Percentiles rank a stretch among this genome's conserved stretches.
These are phyloP conservation scores for Chunga burmeisteri DNA, from an alignment of 2,113 vertebrate species.

Conservation along the genomic window DNA sequence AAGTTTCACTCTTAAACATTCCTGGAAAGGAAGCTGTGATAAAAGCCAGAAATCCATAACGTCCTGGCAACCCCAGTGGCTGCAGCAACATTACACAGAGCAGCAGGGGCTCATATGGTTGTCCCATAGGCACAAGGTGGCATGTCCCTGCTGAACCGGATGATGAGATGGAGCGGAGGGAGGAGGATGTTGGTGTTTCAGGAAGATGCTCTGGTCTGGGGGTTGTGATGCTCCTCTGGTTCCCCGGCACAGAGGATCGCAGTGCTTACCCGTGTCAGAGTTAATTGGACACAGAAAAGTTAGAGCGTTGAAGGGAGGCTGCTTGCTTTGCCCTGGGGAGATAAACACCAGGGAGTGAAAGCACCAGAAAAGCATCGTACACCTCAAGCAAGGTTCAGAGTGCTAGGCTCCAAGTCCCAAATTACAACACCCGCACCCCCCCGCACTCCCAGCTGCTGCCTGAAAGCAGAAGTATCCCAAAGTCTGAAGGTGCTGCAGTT, in stretches of 20 bases:
- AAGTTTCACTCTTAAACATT: not conserved
- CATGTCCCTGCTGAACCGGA: not conserved
- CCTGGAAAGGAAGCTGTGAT: not conserved
- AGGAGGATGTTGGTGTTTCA: not conserved
- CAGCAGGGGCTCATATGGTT: accelerated
- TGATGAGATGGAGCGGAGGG: not conserved
- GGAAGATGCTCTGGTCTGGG: not conserved
- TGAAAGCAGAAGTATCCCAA: not conserved
- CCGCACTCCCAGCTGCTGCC: not conserved
- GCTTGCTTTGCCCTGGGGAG: not conserved
- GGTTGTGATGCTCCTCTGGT: not conserved
- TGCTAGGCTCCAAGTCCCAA: not conserved
- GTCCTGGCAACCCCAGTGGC: not conserved
- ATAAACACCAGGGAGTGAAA: not conserved
- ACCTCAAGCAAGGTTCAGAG: not conserved
- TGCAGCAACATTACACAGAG: not conserved
- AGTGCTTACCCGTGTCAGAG: not conserved
- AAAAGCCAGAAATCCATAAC: not conserved
- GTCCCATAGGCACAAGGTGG: not conserved
- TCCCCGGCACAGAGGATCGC: accelerated
- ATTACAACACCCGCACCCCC: not conserved
- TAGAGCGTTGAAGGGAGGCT: not conserved
- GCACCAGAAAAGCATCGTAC: not conserved
- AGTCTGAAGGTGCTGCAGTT: not conserved
- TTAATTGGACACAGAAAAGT: not conserved